Evolutionary conservation across 2,113 vertebrate genomes (phyloP).

Genomic region (Apaloderma vittatum): DNA sequence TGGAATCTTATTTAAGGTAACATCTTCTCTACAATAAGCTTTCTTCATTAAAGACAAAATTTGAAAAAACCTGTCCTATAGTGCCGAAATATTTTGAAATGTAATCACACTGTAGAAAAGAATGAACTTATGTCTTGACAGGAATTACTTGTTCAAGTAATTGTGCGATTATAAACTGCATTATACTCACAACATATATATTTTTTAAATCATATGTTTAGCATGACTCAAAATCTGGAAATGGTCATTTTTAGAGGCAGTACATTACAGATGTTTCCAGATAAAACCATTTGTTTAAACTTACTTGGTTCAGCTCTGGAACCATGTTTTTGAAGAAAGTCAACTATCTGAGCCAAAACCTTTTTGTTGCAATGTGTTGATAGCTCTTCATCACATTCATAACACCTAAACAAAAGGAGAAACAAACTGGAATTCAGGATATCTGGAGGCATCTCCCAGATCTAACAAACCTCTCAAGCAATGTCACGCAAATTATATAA

Average conservation of each 20-base stretch:
- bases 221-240: background rate
- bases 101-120: background rate
- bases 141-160: background rate
- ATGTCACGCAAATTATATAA: background rate
- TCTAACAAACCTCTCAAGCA: background rate
- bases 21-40: background rate
- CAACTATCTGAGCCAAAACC: constrained; percentile 92
- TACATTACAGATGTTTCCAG: background rate
- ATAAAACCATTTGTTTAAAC: constrained; percentile 15
- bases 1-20: background rate
- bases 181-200: background rate
- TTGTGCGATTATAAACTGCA: background rate
- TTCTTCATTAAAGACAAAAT: background rate
- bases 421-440: background rate
- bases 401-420: constrained; percentile 86
- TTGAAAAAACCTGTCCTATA: background rate
- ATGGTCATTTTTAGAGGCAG: background rate
- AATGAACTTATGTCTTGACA: background rate
- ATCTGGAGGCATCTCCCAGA: background rate
- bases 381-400: constrained; percentile 95
- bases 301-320: constrained; percentile 92
- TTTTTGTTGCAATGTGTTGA: constrained; percentile 97
- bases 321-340: constrained; percentile 95
- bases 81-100: background rate
- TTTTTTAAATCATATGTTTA: background rate